Base-by-base conservation (phyloP, 2,888 invertebrate species). In the Esperia sulphurella region DNA sequence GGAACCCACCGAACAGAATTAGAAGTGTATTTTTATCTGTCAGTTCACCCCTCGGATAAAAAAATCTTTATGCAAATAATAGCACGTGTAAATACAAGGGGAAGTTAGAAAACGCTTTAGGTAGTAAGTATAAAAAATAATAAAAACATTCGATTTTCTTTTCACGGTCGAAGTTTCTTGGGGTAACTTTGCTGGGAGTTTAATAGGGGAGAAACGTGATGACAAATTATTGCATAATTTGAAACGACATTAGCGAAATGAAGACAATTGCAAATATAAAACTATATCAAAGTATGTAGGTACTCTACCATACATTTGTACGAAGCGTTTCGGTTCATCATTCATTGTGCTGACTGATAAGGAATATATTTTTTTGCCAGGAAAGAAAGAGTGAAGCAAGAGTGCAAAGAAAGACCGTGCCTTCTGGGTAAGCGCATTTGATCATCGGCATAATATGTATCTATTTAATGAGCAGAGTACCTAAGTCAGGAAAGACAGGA, bases 1-100 rank as follows among this genome's bases (percentile, higher is more conserved):
- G 53, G 68, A 71, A 65, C 62, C 33, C 8, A 33, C 35, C 64
- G 75, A 69, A 86, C 85, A 73, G 80, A 88, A 86, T 88, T 87
- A 88, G 89, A 89, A 86, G 83, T 80, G 78, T 86, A 88, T 88
- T 88, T 88, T 85, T 85, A 84, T 73, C 75, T 77, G 69, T 77
- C 77, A 75, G 68, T 64, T 63, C 72, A 74, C 81, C 83, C 79
- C 76, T 71, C 68, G 21, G 5, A 21, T 21, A 21, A 21, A 21
- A 21, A 21, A 83, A 83, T 77, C 76, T 82, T 83, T 85, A 88
- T 87, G 88, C 89, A 88, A 88, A 88, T 88, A 88, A 83, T 71
- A 80, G 78, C 83, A 85, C 83, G 79, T 87, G 87, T 87, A 83
- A 82, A 85, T 76, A 83, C 79, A 75, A 71, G 74, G 83, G 83